Evolutionary conservation across 2,888 invertebrate genomes (phyloP).

Genomic region (Baccha elongata): DNA sequence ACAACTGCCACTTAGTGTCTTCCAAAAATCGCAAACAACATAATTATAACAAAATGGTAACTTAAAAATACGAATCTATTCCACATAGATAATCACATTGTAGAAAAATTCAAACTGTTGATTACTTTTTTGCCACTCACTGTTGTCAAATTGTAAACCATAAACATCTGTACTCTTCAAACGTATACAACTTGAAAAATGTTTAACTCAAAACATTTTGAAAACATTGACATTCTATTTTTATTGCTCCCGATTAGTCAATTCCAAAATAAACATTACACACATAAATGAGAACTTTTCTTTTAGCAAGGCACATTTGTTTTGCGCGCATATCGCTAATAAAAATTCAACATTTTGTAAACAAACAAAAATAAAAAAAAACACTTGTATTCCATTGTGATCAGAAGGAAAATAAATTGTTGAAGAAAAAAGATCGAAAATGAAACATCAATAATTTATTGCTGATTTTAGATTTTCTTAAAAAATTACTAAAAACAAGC

Average conservation of each 20-base stretch:
- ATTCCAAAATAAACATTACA: constrained; percentile 63
- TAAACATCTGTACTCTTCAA: not conserved
- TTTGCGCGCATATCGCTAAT: constrained; percentile 46
- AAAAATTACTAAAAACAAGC: constrained; percentile 64
- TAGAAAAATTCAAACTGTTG: too few species aligned
- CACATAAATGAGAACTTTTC: not conserved
- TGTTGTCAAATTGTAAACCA: not conserved
- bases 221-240: constrained; percentile 68
- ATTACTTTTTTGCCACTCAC: too few species aligned
- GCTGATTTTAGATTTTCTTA: not conserved
- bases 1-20: too few species aligned
- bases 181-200: not conserved
- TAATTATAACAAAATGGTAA: too few species aligned
- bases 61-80: too few species aligned
- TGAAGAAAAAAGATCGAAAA: constrained; percentile 19
- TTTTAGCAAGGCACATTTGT: constrained; percentile 16
- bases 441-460: constrained; percentile 56
- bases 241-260: constrained; percentile 48
- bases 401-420: not conserved
- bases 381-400: constrained; percentile 52
- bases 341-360: constrained; percentile 61
- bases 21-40: too few species aligned
- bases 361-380: too few species aligned
- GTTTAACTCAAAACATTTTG: constrained; percentile 5
- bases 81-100: too few species aligned